Conservation (phyloP, 1,140 invertebrate species). For the Pissodes strobi region DNA sequence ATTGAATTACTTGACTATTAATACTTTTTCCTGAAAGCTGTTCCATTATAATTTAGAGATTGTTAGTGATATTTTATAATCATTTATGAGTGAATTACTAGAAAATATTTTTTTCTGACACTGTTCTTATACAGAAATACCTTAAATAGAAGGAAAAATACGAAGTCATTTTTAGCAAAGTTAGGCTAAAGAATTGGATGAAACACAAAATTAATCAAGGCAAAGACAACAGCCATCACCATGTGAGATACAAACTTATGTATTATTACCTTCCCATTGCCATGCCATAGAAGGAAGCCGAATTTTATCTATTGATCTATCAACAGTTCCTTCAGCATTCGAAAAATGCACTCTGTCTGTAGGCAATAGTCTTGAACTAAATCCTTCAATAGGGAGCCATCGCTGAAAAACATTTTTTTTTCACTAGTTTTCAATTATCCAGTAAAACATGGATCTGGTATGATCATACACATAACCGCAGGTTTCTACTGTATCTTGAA, state of each 20-base stretch:
- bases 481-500: no score
- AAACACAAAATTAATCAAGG: no score
- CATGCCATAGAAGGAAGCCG: conserved; percentile 86
- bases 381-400: conserved; percentile 90
- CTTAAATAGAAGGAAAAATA: no score
- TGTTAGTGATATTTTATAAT: background rate
- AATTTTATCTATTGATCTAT: conserved; percentile 78
- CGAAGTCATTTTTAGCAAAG: no score
- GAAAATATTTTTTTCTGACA: no score
- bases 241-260: background rate
- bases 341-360: conserved; percentile 87
- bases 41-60: background rate
- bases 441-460: no score
- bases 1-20: background rate
- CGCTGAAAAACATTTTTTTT: conserved; percentile 60
- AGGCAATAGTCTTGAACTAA: conserved; percentile 77
- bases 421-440: background rate
- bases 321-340: conserved; percentile 77
- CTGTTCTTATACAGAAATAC: no score
- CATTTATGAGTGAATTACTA: no score
- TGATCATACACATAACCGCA: no score
- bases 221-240: no score
- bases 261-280: conserved; percentile 87
- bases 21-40: background rate
- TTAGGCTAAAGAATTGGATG: no score